These are phyloP conservation scores for Synanthedon formicaeformis DNA, from an alignment of 2,888 invertebrate genomes.

Conservation along the genomic window DNA sequence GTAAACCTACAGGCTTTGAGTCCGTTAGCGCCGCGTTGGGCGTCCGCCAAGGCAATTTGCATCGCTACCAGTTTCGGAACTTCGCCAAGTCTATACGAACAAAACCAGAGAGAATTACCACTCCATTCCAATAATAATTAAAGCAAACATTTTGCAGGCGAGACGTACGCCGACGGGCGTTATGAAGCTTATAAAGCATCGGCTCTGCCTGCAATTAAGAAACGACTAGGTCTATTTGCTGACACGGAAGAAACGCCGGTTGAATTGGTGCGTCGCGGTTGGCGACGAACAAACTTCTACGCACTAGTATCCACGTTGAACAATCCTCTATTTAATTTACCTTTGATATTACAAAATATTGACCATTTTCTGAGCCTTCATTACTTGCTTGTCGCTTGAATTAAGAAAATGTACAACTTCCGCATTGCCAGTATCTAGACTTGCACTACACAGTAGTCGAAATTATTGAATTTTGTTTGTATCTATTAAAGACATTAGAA, in stretches of 20 bases:
- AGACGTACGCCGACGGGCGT: slow-evolving; percentile 60
- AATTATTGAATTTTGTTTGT: slow-evolving; percentile 3
- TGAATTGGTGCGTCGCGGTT: slow-evolving; percentile 59
- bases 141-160: slow-evolving; percentile 67
- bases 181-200: slow-evolving; percentile 70
- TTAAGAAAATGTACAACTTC: slow-evolving; percentile 43
- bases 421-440: slow-evolving; percentile 47
- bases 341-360: slow-evolving; percentile 66
- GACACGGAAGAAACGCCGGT: slow-evolving; percentile 65
- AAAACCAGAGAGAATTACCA: slow-evolving; percentile 69
- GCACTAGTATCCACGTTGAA: slow-evolving; percentile 24
- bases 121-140: slow-evolving; percentile 72
- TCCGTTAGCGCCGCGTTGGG: slow-evolving; percentile 64
- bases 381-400: slow-evolving; percentile 39
- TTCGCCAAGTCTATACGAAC: slow-evolving; percentile 71
- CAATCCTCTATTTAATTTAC: slow-evolving; percentile 54
- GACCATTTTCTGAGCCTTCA: slow-evolving; percentile 61
- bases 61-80: slow-evolving; percentile 71
- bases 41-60: slow-evolving; percentile 69
- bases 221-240: slow-evolving; percentile 64
- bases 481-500: too few relatives aligned
- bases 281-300: slow-evolving; percentile 13
- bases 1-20: slow-evolving; percentile 40
- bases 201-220: slow-evolving; percentile 65
- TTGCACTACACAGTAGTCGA: slow-evolving; percentile 26